Evolutionary conservation across 1,140 invertebrate genomes (phyloP), one percentile per base, ranked within the genome.

Genomic region (Aphelenchoides avenae): DNA sequence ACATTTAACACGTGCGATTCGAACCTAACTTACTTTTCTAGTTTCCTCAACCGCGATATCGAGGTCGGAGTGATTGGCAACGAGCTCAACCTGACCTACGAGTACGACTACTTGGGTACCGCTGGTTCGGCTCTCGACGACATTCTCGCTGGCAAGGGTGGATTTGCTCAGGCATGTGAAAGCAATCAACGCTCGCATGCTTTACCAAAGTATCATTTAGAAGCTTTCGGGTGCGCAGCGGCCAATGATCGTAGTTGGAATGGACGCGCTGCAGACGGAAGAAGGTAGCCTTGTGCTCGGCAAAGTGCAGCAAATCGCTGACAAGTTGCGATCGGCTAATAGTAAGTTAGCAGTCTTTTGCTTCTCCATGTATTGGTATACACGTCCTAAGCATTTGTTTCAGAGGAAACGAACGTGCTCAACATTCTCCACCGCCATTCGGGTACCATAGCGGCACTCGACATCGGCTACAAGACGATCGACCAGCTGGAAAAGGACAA

Each of bases 81-180:
- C 1, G 84, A 91, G 75, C 84, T 97, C 26, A 89, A 98, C 80
- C 82, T 99, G 9, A 89, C 88, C 0, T 99, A 97, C 78, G 84
- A 91, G 18, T 90, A 95, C 78, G 85, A 87, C 13, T 59, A 76
- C 41, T 59, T 75, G 15, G 72, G 72, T 6, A 42, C 41, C 2
- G 50, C 57, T 31, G 54, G 66, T 11, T 53, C 53, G 11, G 61
- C 64, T 44, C 26, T 75, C 22, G 68, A 75, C 42, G 62, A 70
- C 34, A 36, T 75, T 27, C 24, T 71, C 20, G 49, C 46, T 36
- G 70, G 72, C 22, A 70, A 75, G 86, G 88, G 79, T 78, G 67
- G 51, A 29, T 71, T 77, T 41, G 55, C 68, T 7, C 47, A 69
- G 54, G 68, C 61, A 7, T 46, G n/a, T n/a, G n/a, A n/a, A n/a